phyloP scores from a whole-genome alignment of 2,797 vertebrate genomes.

The Calcarius lapponicus region DNA sequence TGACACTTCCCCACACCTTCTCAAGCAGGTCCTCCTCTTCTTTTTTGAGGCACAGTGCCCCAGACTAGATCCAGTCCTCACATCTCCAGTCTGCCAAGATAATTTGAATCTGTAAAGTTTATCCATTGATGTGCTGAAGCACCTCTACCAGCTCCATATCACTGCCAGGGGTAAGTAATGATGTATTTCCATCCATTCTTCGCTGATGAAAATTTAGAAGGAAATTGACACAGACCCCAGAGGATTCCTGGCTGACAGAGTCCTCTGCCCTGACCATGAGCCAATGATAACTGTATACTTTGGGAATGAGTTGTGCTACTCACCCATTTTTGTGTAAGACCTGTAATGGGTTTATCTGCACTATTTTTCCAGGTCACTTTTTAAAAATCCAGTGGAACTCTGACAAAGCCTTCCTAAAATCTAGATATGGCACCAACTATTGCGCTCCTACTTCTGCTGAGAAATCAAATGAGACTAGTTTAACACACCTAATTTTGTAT shows the following conservation, averaged over 20 bases:
- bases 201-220: background rate
- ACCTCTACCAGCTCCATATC: background rate
- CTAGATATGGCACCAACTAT: background rate
- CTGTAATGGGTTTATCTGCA: background rate
- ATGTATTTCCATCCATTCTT: background rate
- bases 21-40: background rate
- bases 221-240: background rate
- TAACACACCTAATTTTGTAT: background rate
- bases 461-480: background rate
- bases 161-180: background rate
- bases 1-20: background rate
- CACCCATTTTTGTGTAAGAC: background rate
- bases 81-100: background rate
- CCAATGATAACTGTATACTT: background rate
- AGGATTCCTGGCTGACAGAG: background rate
- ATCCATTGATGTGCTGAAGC: background rate
- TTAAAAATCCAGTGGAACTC: background rate
- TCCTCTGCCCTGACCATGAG: background rate
- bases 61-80: background rate
- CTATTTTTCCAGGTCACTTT: background rate
- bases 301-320: background rate
- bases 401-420: background rate
- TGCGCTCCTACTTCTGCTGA: background rate
- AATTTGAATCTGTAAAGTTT: background rate
- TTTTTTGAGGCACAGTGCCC: background rate